Evolutionary conservation across 2,113 vertebrate genomes (phyloP).

Genomic region (Chelonoidis abingdonii): DNA sequence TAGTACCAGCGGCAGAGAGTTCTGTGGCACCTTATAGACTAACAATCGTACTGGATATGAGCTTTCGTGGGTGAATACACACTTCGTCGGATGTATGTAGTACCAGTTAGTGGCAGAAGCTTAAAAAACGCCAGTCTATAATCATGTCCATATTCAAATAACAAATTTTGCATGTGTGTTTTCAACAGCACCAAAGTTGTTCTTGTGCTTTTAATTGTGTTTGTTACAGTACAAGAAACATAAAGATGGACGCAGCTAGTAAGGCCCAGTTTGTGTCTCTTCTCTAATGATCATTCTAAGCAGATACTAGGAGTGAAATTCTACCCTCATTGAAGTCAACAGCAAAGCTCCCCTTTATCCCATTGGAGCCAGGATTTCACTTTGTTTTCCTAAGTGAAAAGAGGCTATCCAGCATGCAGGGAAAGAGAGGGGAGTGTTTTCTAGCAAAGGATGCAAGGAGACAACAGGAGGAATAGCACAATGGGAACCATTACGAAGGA

Average conservation of each 20-base stretch:
- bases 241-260: not conserved
- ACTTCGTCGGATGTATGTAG: no score
- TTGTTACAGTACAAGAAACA: not conserved
- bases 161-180: not conserved
- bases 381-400: not conserved
- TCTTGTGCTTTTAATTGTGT: constrained; percentile 38
- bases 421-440: constrained; percentile 13
- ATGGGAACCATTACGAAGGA: constrained; percentile 33
- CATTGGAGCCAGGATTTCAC: constrained; percentile 46
- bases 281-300: not conserved
- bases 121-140: constrained; percentile 20
- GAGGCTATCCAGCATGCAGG: not conserved
- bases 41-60: no score
- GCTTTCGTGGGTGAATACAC: no score
- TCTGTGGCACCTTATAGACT: no score
- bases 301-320: constrained; percentile 38
- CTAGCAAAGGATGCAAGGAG: constrained; percentile 46
- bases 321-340: not conserved
- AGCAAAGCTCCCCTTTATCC: constrained; percentile 18
- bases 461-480: constrained; percentile 49
- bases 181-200: constrained; percentile 34
- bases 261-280: constrained; percentile 38
- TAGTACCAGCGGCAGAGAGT: not conserved
- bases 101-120: not conserved
- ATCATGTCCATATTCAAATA: constrained; percentile 43